Percentiles rank a stretch among this genome's conserved stretches.
These are phyloP conservation scores for Yasuhikotakia modesta DNA, from an alignment of 2,797 vertebrate species.

Conservation along the genomic window DNA sequence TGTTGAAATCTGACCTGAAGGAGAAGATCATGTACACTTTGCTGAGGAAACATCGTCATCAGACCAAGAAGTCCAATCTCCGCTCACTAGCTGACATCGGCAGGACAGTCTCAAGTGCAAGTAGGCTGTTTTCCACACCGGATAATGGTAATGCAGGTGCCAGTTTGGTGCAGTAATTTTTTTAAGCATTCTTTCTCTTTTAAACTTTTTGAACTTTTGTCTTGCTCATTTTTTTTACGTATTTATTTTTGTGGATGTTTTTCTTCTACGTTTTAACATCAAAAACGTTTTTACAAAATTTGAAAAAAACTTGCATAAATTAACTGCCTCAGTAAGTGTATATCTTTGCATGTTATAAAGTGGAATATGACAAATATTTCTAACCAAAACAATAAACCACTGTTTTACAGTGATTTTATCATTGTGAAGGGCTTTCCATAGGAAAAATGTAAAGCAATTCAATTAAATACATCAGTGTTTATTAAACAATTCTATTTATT, in stretches of 20 bases:
- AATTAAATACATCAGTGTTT: neutral
- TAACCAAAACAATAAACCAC: too few relatives aligned
- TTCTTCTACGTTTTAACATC: neutral
- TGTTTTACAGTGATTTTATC: neutral
- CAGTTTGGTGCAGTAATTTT: conserved; percentile 79
- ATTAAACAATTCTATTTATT: neutral
- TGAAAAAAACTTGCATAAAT: too few relatives aligned
- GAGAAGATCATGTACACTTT: conserved; percentile 96
- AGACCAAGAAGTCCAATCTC: conserved; percentile 98
- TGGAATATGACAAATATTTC: too few relatives aligned
- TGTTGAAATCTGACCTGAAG: conserved; percentile 89
- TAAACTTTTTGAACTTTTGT: conserved; percentile 9
- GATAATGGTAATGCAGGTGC: conserved; percentile 94
- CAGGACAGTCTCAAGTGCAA: conserved; percentile 98
- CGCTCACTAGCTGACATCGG: conserved; percentile 96
- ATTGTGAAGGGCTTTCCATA: neutral
- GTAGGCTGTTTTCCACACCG: conserved; percentile 97
- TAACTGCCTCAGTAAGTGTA: too few relatives aligned
- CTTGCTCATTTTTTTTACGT: neutral
- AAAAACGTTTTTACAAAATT: too few relatives aligned
- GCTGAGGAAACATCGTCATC: conserved; percentile 94
- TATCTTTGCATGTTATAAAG: too few relatives aligned
- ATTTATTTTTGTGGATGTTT: neutral
- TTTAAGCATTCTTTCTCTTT: conserved; percentile 17
- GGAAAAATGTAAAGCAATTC: neutral